Evolutionary conservation across 2,888 invertebrate species (phyloP), one percentile per base, ranked within the genome.

Genomic region (Polydesmus complanatus): DNA sequence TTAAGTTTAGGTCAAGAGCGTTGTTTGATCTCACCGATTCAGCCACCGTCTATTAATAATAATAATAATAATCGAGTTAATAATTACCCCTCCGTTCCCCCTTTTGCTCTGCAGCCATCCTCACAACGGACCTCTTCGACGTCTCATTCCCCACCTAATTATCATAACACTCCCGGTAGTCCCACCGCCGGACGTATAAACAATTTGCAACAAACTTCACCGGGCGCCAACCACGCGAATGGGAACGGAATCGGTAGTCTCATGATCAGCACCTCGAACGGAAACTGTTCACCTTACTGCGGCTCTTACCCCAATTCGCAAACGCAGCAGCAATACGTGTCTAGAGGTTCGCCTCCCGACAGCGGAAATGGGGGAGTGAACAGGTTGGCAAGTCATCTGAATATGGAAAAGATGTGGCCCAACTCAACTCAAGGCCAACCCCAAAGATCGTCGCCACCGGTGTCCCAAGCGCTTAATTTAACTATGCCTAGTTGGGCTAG

Each of bases 381-480:
- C 21, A 57, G 25, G 19, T 47, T 14, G 23, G 67, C 67, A 62
- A 66, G 68, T 14, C 86, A 89, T 22, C 78, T 92, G 62, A 91
- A 92, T 71, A 92, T 92, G 92, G 91, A 92, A 74, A 79, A 88
- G 65, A 75, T 92, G 58, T 92, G 92, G 92, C 89, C 89, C 8
- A 52, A 60, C 27, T 55, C 54, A 19, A 21, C 54, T 23, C 51
- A 51, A 51, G 11, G n/a, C 11, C 51, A 51, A 22, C 51, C 5
- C 11, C 51, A 51, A 22, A 5, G 51, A n/a, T 21, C 19, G 8
- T 51, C 51, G 5, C 51, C 66, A 63, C 51, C 66, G 63, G 59
- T 67, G 58, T 61, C 64, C 56, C 65, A 64, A 59, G 66, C 64
- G 5, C 64, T 66, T 27, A 66, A 65, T 61, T 54, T 66, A 22